Base-by-base conservation (phyloP, 2,113 vertebrate genomes). In the Vimba vimba region DNA sequence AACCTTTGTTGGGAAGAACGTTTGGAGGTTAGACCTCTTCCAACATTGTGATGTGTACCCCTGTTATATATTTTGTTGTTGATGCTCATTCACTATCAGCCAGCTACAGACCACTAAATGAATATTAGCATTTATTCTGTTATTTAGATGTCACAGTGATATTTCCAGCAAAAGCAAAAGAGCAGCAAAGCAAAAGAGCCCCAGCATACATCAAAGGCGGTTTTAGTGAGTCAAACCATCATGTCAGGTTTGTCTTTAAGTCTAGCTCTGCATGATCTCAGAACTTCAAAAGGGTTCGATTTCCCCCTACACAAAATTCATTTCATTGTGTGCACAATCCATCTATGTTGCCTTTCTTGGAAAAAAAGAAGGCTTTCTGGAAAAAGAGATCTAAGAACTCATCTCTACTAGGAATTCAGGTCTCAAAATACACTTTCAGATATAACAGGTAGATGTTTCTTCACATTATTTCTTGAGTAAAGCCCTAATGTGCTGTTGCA, bases 241-340 rank as follows among this genome's bases (percentile, higher is more conserved):
- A 23, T 82, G 62, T 11, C 19, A 23, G 36, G 19, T 36, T 69
- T 69, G 62, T 68, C 62, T 82, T 6, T 27, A 82, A 82, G 62
- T 82, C 43, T 47, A 82, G 79, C 62, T 82, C 64, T 69, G 43
- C 25, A 21, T 68, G 79, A 68, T 52, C 25, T 36, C 47, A 33
- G 69, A 69, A 10, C 79, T 81, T 64, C 59, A 64, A 82, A 68
- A 43, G n/a, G 4, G 17, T 68, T 9, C 1, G 4, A 23, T 30
- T 68, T 50, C 43, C 43, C 43, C 2, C 62, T 33, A n/a, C 25
- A 21, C 60, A 12, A 66, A 81, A 21, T 62, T 27, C 4, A 47
- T 81, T 82, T 47, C 17, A 66, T 9, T 81, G 39, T 50, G 79
- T 47, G 79, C 59, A 39, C 15, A 45, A 47, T 27, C 60, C n/a